Evolutionary conservation across 2,797 vertebrate species (phyloP).

Genomic region (Bovichtus diacanthus): DNA sequence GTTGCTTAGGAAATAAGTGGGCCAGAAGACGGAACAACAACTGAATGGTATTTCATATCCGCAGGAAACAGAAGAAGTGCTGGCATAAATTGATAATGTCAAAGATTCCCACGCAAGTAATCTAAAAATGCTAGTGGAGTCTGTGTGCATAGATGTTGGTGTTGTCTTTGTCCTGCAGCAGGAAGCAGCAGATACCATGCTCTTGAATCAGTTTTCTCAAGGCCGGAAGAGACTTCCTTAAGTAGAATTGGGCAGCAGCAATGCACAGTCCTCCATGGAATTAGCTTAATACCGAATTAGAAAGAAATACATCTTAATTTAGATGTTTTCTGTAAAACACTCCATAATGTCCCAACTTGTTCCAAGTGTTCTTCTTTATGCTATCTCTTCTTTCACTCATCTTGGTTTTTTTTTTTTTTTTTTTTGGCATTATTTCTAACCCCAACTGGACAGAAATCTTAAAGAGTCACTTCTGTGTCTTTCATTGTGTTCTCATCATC

Average conservation of each 20-base stretch:
- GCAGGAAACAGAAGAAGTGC: constrained; percentile 58
- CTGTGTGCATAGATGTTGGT: constrained; percentile 12
- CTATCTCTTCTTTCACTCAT: constrained; percentile 1
- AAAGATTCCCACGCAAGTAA: constrained; percentile 62
- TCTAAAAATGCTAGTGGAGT: constrained; percentile 53
- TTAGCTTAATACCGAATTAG: constrained; percentile 4
- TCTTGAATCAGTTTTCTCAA: constrained; percentile 61
- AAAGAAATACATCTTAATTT: constrained; percentile 1
- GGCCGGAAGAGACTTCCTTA: constrained; percentile 60
- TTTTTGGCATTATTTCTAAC: background rate
- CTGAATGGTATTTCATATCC: constrained; percentile 49
- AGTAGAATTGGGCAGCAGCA: constrained; percentile 37
- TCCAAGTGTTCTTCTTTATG: constrained; percentile 5
- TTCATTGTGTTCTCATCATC: constrained; percentile 6
- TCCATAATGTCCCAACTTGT: background rate
- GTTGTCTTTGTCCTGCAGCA: constrained; percentile 67
- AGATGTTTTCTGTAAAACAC: background rate
- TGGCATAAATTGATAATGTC: constrained; percentile 57
- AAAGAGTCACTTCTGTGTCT: constrained; percentile 4
- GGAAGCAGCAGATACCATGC: constrained; percentile 70
- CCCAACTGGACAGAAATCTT: background rate
- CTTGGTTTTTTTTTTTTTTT: background rate
- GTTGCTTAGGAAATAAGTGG: constrained; percentile 61
- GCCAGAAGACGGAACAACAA: constrained; percentile 43
- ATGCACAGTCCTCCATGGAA: constrained; percentile 18